Conservation (phyloP, 35 echinoderm and acorn worm species). For the Hemicentrotus pulcherrimus region DNA sequence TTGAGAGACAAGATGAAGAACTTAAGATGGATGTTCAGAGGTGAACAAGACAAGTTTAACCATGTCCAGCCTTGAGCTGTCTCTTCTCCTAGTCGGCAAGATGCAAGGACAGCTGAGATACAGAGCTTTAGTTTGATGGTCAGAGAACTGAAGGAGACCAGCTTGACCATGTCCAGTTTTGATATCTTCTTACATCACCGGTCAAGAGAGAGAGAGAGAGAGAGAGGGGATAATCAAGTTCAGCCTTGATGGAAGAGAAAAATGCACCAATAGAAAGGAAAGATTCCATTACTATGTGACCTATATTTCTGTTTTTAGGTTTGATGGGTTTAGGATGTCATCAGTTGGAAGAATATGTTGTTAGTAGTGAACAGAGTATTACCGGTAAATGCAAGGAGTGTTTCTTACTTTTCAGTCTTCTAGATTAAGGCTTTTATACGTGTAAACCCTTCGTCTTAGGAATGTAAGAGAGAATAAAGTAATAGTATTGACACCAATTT, state of each 20-base stretch:
- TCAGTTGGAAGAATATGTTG: too few relatives aligned
- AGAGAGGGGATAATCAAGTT: not conserved
- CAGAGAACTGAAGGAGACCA: not conserved
- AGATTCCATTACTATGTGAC: too few relatives aligned
- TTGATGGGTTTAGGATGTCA: too few relatives aligned
- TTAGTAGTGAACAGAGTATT: too few relatives aligned
- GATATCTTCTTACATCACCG: not conserved
- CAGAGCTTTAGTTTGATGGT: not conserved
- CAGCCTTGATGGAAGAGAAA: not conserved
- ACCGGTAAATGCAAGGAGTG: too few relatives aligned
- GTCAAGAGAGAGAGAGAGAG: not conserved
- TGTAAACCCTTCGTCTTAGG: too few relatives aligned
- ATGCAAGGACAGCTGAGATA: not conserved
- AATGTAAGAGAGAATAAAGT: too few relatives aligned
- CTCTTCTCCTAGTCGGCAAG: not conserved
- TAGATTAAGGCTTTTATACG: too few relatives aligned
- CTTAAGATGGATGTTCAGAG: not conserved
- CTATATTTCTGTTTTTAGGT: too few relatives aligned
- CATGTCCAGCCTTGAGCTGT: not conserved
- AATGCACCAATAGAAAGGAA: too few relatives aligned
- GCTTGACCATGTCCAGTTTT: not conserved
- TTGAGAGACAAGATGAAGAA: not conserved
- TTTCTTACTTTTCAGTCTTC: too few relatives aligned
- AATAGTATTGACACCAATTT: too few relatives aligned
- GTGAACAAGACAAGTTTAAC: not conserved